Base-by-base conservation (phyloP, 2,888 invertebrate genomes). In the Halictus ligatus region DNA sequence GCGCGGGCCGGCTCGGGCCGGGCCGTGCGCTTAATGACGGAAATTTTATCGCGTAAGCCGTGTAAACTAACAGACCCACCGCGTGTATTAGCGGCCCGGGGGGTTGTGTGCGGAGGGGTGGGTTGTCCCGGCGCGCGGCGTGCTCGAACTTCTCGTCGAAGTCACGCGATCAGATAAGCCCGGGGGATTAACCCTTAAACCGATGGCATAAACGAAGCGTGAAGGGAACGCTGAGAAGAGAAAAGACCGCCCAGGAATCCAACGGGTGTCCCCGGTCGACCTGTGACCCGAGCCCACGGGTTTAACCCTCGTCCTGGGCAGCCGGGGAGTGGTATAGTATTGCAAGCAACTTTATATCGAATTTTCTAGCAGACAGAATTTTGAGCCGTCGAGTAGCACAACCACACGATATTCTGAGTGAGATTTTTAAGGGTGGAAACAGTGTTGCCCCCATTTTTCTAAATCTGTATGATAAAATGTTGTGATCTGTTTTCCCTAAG, bases 81-180 rank as follows among this genome's bases (percentile, higher is more conserved):
- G 69, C 72, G 64, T 84, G 80, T 87, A 82, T 88, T 80, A 80
- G 78, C 86, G 80, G 46, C 21, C 35, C 75, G 69, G 21, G 35
- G 67, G 77, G 1, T 50, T 75, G 83, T 83, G 81, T 72, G 80
- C 82, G 69, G 69, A 35, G 64, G 71, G 48, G 54, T 58, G n/a
- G 85, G 81, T 40, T 85, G 83, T 85, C 89, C 81, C 48, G 79
- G 46, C 79, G 64, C 71, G 43, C 84, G 75, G 86, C 85, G 43
- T 89, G 85, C 89, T 91, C 87, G 81, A 91, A 88, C 90, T 90
- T 90, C 89, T 89, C 88, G 89, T 90, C 89, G 88, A 85, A 92
- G 92, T 93, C 93, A 93, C 93, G 94, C 94, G 92, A 94, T 93
- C 93, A 87, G 94, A 93, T 94, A 93, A 93, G 91, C 93, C 85